Percentiles rank a stretch among this genome's conserved stretches.
These are phyloP conservation scores for Aeoliscus strigatus DNA, from an alignment of 2,797 vertebrate species.

Conservation along the genomic window DNA sequence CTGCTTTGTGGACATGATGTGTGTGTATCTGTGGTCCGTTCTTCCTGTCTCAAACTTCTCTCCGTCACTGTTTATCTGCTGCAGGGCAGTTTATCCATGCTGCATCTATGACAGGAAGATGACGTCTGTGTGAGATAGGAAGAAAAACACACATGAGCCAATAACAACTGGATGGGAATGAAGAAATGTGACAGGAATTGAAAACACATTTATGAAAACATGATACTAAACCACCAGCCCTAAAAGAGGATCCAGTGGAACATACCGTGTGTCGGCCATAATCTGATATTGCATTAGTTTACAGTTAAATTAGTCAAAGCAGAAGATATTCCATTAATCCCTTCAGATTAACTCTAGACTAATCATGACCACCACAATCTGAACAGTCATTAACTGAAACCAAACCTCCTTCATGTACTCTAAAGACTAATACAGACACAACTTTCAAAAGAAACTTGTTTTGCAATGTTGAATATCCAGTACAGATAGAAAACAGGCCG, in stretches of 20 bases:
- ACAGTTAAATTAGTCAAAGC: no score
- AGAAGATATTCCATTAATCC: no score
- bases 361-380: no score
- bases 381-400: slow-evolving; percentile 21
- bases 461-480: no score
- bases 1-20: slow-evolving; percentile 71
- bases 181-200: slow-evolving; percentile 7
- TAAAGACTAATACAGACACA: not conserved
- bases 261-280: no score
- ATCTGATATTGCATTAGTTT: no score
- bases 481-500: not conserved
- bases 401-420: slow-evolving; percentile 10
- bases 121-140: slow-evolving; percentile 14
- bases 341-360: no score
- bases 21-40: slow-evolving; percentile 6
- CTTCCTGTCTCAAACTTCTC: slow-evolving; percentile 6
- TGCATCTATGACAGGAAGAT: slow-evolving; percentile 33
- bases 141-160: slow-evolving; percentile 4
- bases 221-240: not conserved
- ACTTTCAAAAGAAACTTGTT: not conserved
- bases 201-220: slow-evolving; percentile 3
- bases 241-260: no score
- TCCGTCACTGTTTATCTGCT: slow-evolving; percentile 34
- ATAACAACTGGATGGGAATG: not conserved
- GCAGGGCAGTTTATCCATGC: slow-evolving; percentile 47